Base-by-base conservation (phyloP, 1,140 invertebrate genomes). In the Harpegnathos saltator region DNA sequence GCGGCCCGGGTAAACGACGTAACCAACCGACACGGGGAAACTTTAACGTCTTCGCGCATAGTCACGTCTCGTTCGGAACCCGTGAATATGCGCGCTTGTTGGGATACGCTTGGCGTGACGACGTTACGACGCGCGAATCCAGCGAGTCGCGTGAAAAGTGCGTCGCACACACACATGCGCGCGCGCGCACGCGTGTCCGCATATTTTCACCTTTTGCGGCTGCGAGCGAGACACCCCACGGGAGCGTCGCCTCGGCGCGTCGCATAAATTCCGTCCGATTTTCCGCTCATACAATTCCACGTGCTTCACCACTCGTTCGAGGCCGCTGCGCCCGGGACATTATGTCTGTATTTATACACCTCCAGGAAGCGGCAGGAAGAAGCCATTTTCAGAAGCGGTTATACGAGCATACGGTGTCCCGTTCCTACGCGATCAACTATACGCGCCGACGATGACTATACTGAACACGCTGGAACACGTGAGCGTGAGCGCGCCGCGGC, bases 391-490 rank as follows among this genome's bases (percentile, higher is more conserved):
- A 59, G 62, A 17, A 52, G 71, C 29, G 52, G 48, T 66, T 73
- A 65, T 59, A 15, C 44, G 69, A 22, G 48, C 22, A 48, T 58
- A 19, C 38, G 24, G 61, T 78, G 86, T 78, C 59, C 65, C 58
- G 84, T 74, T 80, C 52, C 75, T 87, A 38, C 19, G 29, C 54
- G 61, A 78, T 69, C 69, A 71, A 83, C 33, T 38, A 65, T n/a
- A n/a, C n/a, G n/a, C 73, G 66, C 22, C 19, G 48, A 33, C 77
- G 87, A 66, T 83, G 71, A 74, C 58, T 33, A 59, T 44, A 48
- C 71, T 11, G 58, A 75, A 71, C 84, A 66, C 52, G 62, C 22
- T 71, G 61, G 85, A 71, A 83, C 84, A 71, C 74, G 54, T 44
- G 56, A 38, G 33, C 52, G 29, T 33, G 38, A 62, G 62, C 38